Percentiles rank a stretch among this genome's conserved stretches.
Evolutionary conservation across 2,888 invertebrate genomes (phyloP).

Genomic region (Reticulitermes lucifugus): DNA sequence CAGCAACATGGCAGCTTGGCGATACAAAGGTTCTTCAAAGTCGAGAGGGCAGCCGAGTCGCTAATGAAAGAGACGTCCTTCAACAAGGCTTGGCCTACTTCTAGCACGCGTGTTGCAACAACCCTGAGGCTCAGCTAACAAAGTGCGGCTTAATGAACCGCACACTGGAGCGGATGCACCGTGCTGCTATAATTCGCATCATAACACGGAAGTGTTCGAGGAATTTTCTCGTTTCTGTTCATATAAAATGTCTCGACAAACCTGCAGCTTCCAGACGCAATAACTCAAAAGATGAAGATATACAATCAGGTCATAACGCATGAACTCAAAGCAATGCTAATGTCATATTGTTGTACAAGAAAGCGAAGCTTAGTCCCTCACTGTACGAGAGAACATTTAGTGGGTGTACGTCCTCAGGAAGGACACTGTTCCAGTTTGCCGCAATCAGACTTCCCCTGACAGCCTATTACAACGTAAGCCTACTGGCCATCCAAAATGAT

Average conservation of each 20-base stretch:
- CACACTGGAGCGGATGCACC: not conserved
- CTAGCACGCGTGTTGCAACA: not conserved
- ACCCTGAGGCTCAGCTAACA: constrained; percentile 4
- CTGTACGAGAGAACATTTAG: too few species aligned
- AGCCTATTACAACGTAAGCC: too few species aligned
- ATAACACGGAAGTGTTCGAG: not conserved
- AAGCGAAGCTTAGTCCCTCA: too few species aligned
- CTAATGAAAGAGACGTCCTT: constrained; percentile 4
- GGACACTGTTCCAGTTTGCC: too few species aligned
- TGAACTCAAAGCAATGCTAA: too few species aligned
- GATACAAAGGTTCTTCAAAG: not conserved
- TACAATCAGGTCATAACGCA: too few species aligned
- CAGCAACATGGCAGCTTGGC: not conserved
- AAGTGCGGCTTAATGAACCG: not conserved
- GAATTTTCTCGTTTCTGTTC: not conserved
- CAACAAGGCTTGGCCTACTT: not conserved
- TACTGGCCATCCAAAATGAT: not conserved
- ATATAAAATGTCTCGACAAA: not conserved
- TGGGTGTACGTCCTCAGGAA: too few species aligned
- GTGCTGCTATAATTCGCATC: not conserved
- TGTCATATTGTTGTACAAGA: too few species aligned
- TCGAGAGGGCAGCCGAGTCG: not conserved
- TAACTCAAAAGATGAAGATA: too few species aligned
- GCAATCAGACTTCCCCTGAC: too few species aligned
- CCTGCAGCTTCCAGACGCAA: not conserved